phyloP scores from a whole-genome alignment of 1,140 invertebrate species.

The Drosophila sulfurigaster region DNA sequence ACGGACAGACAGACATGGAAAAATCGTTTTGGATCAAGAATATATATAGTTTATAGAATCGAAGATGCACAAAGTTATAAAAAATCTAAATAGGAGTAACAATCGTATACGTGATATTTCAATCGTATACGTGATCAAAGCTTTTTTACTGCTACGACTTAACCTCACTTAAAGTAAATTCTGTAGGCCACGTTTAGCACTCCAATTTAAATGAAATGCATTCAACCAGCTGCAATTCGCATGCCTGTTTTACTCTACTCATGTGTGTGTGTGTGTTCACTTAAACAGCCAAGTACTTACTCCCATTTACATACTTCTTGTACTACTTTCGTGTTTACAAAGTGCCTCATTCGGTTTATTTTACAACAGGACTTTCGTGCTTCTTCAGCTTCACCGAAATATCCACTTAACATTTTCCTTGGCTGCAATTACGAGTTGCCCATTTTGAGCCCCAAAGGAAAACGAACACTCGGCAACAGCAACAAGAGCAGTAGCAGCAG shows the following conservation, averaged over 20 bases:
- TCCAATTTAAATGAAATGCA: background rate
- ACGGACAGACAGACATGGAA: no score
- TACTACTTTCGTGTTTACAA: constrained; percentile 13
- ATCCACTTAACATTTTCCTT: constrained; percentile 38
- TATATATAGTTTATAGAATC: no score
- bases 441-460: constrained; percentile 7
- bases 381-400: constrained; percentile 25
- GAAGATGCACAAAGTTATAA: no score
- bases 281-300: constrained; percentile 5
- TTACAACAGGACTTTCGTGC: constrained; percentile 6
- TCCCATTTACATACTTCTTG: constrained; percentile 10
- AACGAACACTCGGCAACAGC: background rate
- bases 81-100: no score
- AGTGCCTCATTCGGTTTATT: constrained; percentile 28
- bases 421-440: constrained; percentile 39
- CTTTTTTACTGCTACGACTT: no score
- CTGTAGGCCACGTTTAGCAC: background rate
- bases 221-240: background rate
- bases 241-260: background rate
- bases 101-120: no score
- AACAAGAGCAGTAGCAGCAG: background rate
- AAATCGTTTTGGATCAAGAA: no score
- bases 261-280: background rate
- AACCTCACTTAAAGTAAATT: no score
- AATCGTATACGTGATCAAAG: no score